Conservation (phyloP, 1,140 invertebrate species). For the Intoshia linei region DNA sequence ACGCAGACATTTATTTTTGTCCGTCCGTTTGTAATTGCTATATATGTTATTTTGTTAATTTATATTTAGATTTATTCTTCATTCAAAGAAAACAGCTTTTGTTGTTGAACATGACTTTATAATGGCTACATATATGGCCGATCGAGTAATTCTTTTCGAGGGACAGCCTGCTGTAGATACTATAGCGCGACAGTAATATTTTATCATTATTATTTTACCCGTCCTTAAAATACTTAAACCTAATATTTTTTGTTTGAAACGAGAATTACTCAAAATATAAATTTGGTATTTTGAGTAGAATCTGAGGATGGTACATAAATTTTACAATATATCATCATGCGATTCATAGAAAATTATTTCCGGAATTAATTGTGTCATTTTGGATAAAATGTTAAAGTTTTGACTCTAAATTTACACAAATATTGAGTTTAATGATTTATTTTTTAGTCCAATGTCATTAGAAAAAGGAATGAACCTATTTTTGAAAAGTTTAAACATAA, state of each 20-base stretch:
- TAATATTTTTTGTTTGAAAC: neutral
- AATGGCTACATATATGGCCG: constrained; percentile 94
- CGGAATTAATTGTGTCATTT: constrained; percentile 2
- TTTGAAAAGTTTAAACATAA: constrained; percentile 73
- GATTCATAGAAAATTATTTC: constrained; percentile 6
- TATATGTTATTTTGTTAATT: too few relatives aligned
- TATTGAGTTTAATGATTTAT: neutral
- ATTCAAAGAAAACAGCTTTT: constrained; percentile 95
- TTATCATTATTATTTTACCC: neutral
- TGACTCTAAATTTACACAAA: constrained; percentile 2
- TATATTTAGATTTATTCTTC: constrained; percentile 71
- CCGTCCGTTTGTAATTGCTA: too few relatives aligned
- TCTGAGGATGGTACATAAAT: neutral
- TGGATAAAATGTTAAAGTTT: constrained; percentile 4
- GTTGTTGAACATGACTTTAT: constrained; percentile 99
- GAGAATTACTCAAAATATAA: neutral
- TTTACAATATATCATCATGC: constrained; percentile 1
- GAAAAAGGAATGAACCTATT: constrained; percentile 93
- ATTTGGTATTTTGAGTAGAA: neutral
- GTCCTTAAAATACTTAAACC: neutral
- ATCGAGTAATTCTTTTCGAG: constrained; percentile 91
- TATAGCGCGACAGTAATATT: constrained; percentile 37
- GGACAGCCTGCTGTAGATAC: constrained; percentile 56
- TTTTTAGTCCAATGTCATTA: constrained; percentile 43
- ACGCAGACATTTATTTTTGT: too few relatives aligned